Percentiles rank a stretch among this genome's conserved stretches.
phyloP scores from a whole-genome alignment of 1,140 invertebrate genomes.

The Drosophila lacteicornis region DNA sequence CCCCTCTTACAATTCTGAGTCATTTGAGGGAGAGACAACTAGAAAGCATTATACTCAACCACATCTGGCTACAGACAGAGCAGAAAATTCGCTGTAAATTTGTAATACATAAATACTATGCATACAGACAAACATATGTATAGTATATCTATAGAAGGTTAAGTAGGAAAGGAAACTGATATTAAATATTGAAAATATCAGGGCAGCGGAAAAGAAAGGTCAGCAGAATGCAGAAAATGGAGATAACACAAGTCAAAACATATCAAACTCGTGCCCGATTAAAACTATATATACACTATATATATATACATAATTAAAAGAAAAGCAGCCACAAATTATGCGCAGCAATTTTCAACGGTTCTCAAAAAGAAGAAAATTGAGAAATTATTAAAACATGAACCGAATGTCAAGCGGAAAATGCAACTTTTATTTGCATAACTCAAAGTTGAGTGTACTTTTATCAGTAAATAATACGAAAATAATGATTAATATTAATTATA shows the following conservation, averaged over 20 bases:
- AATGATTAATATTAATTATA: constrained; percentile 48
- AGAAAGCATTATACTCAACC: constrained; percentile 49
- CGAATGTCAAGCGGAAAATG: constrained; percentile 34
- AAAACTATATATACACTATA: constrained; percentile 65
- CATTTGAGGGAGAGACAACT: constrained; percentile 41
- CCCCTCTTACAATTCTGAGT: constrained; percentile 28
- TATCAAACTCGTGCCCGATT: constrained; percentile 84
- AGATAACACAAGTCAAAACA: constrained; percentile 80
- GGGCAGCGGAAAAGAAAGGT: constrained; percentile 29
- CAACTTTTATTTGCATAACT: constrained; percentile 66
- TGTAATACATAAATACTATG: constrained; percentile 54
- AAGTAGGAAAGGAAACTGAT: constrained; percentile 77
- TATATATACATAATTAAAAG: constrained; percentile 3
- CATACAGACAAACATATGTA: constrained; percentile 21
- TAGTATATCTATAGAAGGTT: constrained; percentile 56
- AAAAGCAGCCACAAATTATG: constrained; percentile 61
- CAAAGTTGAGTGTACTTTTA: constrained; percentile 60
- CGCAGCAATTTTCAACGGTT: constrained; percentile 62
- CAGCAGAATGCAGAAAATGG: constrained; percentile 22
- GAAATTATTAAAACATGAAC: constrained; percentile 41
- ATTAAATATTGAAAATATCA: constrained; percentile 77
- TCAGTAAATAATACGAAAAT: constrained; percentile 57
- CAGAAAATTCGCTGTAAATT: constrained; percentile 49
- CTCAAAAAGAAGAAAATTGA: constrained; percentile 9
- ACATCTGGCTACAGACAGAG: constrained; percentile 22